phyloP scores from a whole-genome alignment of 2,888 invertebrate genomes.

The Apotomis capreana region DNA sequence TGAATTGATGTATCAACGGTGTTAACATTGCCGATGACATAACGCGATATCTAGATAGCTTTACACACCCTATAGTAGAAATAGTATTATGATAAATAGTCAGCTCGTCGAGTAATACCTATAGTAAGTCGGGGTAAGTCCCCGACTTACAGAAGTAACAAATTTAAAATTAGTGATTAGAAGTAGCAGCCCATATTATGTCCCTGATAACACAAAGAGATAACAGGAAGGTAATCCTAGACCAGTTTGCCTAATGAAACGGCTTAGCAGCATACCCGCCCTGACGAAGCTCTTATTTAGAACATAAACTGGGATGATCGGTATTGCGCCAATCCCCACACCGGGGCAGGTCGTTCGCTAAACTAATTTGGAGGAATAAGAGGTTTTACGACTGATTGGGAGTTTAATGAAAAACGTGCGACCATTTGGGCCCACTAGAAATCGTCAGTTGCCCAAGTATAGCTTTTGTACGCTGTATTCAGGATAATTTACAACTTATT shows the following conservation, averaged over 20 bases:
- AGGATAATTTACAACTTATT: not conserved
- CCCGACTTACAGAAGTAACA: no score
- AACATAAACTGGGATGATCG: conserved; percentile 35
- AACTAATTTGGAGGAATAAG: conserved; percentile 35
- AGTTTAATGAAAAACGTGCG: conserved; percentile 39
- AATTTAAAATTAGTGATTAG: no score
- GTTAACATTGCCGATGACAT: not conserved
- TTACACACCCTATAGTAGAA: no score
- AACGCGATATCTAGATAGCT: no score
- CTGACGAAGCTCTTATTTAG: conserved; percentile 22
- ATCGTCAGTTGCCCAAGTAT: not conserved
- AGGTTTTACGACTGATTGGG: conserved; percentile 39
- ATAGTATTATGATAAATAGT: no score
- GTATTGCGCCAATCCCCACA: conserved; percentile 31
- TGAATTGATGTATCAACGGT: not conserved
- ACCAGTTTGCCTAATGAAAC: conserved; percentile 5
- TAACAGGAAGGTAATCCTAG: not conserved
- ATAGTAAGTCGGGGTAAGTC: no score
- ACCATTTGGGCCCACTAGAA: conserved; percentile 12
- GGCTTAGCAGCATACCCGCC: conserved; percentile 10
- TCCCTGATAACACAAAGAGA: not conserved
- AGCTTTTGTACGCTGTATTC: not conserved
- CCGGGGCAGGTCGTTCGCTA: conserved; percentile 28
- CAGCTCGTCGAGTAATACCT: no score
- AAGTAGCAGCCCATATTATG: no score